Percentiles rank a stretch among this genome's conserved stretches.
phyloP scores from a whole-genome alignment of 2,113 vertebrate genomes.

The Mormyrus lacerda region DNA sequence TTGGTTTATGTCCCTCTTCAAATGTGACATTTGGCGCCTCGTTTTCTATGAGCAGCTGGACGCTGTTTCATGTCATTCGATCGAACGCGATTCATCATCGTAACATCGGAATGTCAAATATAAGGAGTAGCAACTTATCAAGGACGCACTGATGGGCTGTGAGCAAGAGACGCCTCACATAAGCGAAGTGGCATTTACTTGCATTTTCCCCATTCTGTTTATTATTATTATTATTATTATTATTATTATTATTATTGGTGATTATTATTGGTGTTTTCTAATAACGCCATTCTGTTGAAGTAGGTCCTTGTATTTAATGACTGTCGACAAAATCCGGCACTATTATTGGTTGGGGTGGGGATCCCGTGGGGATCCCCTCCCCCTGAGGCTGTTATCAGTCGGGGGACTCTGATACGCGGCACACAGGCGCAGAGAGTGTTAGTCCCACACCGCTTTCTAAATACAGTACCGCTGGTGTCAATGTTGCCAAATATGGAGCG shows the following conservation, averaged over 20 bases:
- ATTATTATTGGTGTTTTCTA: background rate
- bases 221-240: background rate
- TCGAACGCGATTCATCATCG: background rate
- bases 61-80: background rate
- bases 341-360: background rate
- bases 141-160: background rate
- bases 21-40: background rate
- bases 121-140: background rate
- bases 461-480: background rate
- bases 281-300: background rate
- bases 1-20: background rate
- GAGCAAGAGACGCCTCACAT: background rate
- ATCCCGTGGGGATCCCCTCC: background rate
- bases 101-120: background rate
- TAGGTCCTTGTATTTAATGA: background rate
- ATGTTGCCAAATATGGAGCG: slow-evolving; percentile 9
- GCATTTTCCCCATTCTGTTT: background rate
- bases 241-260: background rate
- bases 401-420: background rate
- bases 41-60: background rate
- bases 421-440: background rate
- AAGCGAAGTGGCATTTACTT: background rate
- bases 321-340: background rate
- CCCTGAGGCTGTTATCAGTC: background rate
- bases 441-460: background rate